Percentiles rank a stretch among this genome's conserved stretches.
Conservation (phyloP, 2,797 vertebrate species). For the Lagodon rhomboides region DNA sequence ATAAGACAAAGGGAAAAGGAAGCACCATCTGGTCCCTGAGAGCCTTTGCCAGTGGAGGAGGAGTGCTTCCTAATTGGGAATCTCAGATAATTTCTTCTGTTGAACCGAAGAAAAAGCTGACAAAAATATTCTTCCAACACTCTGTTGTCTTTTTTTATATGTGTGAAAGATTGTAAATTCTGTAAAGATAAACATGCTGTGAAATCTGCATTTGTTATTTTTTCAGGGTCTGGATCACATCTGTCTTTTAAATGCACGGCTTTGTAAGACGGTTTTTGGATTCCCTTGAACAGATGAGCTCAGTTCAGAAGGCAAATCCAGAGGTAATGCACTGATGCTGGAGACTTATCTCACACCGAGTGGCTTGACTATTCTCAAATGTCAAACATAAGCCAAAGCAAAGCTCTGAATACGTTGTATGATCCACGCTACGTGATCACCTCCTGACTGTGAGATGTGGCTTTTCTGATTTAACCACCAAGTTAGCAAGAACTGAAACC, state of each 20-base stretch:
- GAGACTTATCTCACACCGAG: background rate
- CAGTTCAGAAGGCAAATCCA: background rate
- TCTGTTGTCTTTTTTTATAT: background rate
- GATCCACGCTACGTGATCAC: background rate
- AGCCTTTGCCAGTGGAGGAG: slow-evolving; percentile 28
- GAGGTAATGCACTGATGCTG: background rate
- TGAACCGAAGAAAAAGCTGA: background rate
- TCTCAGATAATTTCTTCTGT: slow-evolving; percentile 21
- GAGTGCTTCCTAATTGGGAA: slow-evolving; percentile 4
- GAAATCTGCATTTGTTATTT: background rate
- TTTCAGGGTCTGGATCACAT: background rate
- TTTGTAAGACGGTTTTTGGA: background rate
- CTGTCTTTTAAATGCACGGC: background rate
- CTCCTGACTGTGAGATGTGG: background rate
- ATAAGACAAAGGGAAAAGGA: slow-evolving; percentile 52
- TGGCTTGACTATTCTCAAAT: slow-evolving; percentile 3
- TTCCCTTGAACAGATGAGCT: slow-evolving; percentile 1
- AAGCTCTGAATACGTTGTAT: background rate
- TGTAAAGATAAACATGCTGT: background rate
- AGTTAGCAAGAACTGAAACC: background rate
- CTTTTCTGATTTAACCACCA: background rate
- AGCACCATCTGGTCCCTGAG: slow-evolving; percentile 39
- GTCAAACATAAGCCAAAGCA: slow-evolving; percentile 19
- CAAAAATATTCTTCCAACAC: background rate
- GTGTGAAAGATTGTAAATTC: background rate